These are phyloP conservation scores for Leptopterna dolabrata DNA, from an alignment of 2,888 invertebrate species.

Conservation along the genomic window DNA sequence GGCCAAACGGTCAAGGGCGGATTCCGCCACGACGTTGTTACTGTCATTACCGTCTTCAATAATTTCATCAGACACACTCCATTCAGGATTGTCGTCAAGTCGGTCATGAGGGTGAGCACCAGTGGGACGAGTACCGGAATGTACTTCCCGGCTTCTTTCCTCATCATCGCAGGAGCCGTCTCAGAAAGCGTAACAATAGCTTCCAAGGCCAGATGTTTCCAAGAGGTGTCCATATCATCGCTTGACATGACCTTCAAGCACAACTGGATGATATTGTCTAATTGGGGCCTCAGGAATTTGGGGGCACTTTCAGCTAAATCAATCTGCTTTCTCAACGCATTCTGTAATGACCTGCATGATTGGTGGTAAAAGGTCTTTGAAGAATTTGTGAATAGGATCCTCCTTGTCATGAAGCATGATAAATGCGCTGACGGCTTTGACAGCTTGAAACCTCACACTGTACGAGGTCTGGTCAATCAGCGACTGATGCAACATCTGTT, in stretches of 20 bases:
- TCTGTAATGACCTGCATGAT: constrained; percentile 83
- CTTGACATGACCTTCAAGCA: constrained; percentile 85
- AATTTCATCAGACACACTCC: constrained; percentile 87
- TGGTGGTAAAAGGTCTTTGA: constrained; percentile 84
- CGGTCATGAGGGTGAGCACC: constrained; percentile 93
- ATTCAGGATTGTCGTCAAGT: constrained; percentile 92
- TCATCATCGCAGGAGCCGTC: constrained; percentile 95
- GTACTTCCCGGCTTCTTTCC: constrained; percentile 89
- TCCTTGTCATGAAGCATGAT: constrained; percentile 94
- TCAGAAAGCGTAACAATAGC: constrained; percentile 88
- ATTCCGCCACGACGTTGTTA: constrained; percentile 95
- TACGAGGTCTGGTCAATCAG: constrained; percentile 78
- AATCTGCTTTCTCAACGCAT: constrained; percentile 85
- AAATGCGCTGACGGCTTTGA: constrained; percentile 87
- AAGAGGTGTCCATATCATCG: constrained; percentile 79
- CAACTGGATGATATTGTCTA: constrained; percentile 87
- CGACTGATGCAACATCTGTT: constrained; percentile 91
- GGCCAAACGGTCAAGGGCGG: constrained; percentile 95
- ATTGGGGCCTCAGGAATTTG: constrained; percentile 88
- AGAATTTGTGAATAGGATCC: constrained; percentile 87
- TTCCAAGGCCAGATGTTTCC: constrained; percentile 92
- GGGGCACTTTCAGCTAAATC: constrained; percentile 94
- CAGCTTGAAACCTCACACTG: constrained; percentile 84
- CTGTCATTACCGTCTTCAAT: constrained; percentile 93
- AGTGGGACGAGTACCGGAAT: constrained; percentile 84